Conservation (phyloP, 1,140 invertebrate species). For the Apis laboriosa region DNA sequence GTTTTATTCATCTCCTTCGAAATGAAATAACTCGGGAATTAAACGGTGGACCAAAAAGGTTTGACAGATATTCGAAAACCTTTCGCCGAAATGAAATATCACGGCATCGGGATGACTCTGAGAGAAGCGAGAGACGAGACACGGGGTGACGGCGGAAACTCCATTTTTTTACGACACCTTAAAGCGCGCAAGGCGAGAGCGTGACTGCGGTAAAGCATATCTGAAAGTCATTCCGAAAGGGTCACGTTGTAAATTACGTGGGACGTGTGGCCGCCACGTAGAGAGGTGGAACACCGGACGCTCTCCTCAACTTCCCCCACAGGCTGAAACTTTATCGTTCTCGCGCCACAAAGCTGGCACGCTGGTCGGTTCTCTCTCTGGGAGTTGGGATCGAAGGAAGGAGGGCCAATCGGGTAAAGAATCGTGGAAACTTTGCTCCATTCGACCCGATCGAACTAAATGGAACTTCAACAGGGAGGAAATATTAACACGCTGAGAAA, state of each 20-base stretch:
- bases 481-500: constrained; percentile 30
- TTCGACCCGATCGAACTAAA: background rate
- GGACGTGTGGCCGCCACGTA: background rate
- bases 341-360: constrained; percentile 8
- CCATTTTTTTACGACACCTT: constrained; percentile 36
- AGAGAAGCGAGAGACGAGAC: too few relatives aligned
- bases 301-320: background rate
- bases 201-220: constrained; percentile 13
- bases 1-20: too few relatives aligned
- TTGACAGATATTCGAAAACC: background rate
- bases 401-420: constrained; percentile 23
- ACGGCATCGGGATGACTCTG: background rate
- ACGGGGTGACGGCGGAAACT: constrained; percentile 1
- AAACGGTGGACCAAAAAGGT: too few relatives aligned
- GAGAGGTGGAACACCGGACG: background rate
- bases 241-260: constrained; percentile 27
- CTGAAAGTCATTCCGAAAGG: constrained; percentile 28
- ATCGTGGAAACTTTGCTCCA: constrained; percentile 4
- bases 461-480: background rate
- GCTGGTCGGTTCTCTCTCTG: too few relatives aligned
- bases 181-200: constrained; percentile 1
- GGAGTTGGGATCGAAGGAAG: background rate
- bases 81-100: background rate
- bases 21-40: too few relatives aligned
- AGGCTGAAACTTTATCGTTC: constrained; percentile 17